Evolutionary conservation across 2,888 invertebrate species (phyloP).

Genomic region (Drosophila putrida): DNA sequence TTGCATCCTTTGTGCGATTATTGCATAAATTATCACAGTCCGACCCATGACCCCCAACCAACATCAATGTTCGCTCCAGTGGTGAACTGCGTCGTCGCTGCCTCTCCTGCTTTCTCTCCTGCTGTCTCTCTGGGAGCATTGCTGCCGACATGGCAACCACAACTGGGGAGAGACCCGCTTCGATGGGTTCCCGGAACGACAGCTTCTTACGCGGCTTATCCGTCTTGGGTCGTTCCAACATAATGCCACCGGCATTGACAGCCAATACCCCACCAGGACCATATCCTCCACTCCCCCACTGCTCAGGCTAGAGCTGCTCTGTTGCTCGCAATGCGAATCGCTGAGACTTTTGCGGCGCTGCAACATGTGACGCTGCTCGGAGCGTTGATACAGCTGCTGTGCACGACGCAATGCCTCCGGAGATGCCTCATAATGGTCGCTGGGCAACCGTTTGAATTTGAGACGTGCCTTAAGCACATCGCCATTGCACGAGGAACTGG

Average conservation of each 20-base stretch:
- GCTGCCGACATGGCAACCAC: constrained; percentile 40
- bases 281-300: constrained; percentile 81
- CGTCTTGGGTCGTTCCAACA: constrained; percentile 81
- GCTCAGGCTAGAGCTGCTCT: constrained; percentile 78
- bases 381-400: constrained; percentile 72
- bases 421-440: constrained; percentile 62
- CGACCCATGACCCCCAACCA: constrained; percentile 10
- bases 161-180: constrained; percentile 68
- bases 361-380: constrained; percentile 68
- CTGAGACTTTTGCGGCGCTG: constrained; percentile 82
- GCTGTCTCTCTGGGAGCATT: constrained; percentile 8
- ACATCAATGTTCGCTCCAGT: constrained; percentile 55
- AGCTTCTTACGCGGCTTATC: constrained; percentile 92
- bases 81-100: constrained; percentile 77
- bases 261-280: background rate
- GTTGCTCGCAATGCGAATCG: constrained; percentile 65
- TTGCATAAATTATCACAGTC: constrained; percentile 77
- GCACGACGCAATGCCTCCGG: constrained; percentile 72
- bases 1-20: constrained; percentile 74
- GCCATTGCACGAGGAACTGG: constrained; percentile 15
- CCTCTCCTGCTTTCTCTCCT: constrained; percentile 62
- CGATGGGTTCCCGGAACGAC: constrained; percentile 92
- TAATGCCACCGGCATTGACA: constrained; percentile 52
- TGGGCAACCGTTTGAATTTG: constrained; percentile 76
- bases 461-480: constrained; percentile 76